Conservation (phyloP, 2,113 vertebrate species). For the Callospermophilus lateralis region DNA sequence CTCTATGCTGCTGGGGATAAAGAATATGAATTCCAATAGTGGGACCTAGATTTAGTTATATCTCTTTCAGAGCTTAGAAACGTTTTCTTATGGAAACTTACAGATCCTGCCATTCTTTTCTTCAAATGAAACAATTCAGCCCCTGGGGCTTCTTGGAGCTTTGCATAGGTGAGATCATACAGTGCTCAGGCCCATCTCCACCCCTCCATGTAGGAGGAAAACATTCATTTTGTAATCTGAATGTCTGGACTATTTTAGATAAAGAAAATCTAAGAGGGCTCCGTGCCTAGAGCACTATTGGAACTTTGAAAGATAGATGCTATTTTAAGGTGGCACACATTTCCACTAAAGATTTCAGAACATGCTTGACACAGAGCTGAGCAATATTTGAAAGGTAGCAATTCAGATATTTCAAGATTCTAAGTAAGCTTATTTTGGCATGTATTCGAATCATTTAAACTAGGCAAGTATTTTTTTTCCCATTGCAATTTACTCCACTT, state of each 20-base stretch:
- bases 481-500: constrained; percentile 64
- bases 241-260: background rate
- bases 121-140: background rate
- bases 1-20: background rate
- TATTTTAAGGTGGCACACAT: constrained; percentile 46
- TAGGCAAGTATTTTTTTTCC: background rate
- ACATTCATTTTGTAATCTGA: background rate
- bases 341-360: constrained; percentile 69
- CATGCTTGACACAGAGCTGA: constrained; percentile 28
- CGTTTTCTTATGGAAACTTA: background rate
- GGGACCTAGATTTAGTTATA: background rate
- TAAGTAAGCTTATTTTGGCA: constrained; percentile 53
- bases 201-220: background rate
- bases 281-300: background rate
- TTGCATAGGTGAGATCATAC: background rate
- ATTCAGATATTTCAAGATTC: constrained; percentile 62
- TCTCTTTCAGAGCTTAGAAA: background rate
- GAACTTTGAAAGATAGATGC: background rate
- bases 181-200: background rate
- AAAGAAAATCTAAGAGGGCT: background rate
- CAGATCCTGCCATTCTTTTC: background rate
- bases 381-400: constrained; percentile 65
- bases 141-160: background rate
- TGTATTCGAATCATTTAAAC: constrained; percentile 32
- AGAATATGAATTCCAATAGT: background rate